These are phyloP conservation scores for Archips xylosteana DNA, from an alignment of 2,888 invertebrate species.

Conservation along the genomic window DNA sequence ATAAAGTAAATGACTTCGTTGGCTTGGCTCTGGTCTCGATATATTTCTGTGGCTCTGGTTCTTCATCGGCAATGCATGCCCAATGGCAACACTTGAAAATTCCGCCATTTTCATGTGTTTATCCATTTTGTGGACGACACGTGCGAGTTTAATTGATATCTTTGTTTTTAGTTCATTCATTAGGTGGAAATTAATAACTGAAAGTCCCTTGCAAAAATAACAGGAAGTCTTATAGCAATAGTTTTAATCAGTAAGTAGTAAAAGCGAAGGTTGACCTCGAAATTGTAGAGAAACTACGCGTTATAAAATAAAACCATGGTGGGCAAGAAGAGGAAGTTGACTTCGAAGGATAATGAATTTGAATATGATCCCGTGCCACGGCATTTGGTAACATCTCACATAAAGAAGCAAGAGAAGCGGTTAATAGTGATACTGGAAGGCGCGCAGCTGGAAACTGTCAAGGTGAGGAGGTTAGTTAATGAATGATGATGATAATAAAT, in stretches of 20 bases:
- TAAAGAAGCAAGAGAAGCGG: conserved; percentile 94
- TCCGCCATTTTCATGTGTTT: conserved; percentile 25
- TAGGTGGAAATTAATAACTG: not conserved
- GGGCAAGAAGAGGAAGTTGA: conserved; percentile 81
- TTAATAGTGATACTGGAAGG: conserved; percentile 96
- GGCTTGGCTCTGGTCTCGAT: no score
- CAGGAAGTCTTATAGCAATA: not conserved
- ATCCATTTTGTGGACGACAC: conserved; percentile 1
- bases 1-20: no score
- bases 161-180: not conserved
- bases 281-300: conserved; percentile 7
- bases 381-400: conserved; percentile 91
- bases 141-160: not conserved
- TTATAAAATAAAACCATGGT: conserved; percentile 50
- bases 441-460: conserved; percentile 98
- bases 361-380: conserved; percentile 92
- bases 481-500: not conserved
- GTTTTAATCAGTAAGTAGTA: not conserved
- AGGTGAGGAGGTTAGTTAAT: conserved; percentile 85
- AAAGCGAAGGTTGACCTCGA: not conserved
- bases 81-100: no score
- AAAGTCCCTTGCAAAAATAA: not conserved
- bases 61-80: no score
- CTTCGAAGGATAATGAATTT: conserved; percentile 87
- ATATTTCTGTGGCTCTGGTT: no score